Conservation (phyloP, 2,888 invertebrate species). For the Agrenia bidenticulata region DNA sequence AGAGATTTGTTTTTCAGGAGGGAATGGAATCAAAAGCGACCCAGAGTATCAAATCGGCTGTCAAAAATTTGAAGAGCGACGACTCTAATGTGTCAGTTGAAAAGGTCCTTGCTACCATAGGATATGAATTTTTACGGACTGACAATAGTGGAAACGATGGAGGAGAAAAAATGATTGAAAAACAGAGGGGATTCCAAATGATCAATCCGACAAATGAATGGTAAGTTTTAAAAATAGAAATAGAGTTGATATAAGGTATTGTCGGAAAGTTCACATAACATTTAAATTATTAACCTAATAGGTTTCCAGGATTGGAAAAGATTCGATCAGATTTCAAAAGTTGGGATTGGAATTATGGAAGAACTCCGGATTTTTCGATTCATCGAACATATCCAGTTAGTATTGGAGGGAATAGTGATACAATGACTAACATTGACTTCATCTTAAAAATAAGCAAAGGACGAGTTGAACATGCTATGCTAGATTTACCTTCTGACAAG, state of each 20-base stretch:
- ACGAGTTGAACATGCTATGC: conserved; percentile 27
- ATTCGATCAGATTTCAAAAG: conserved; percentile 69
- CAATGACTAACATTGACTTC: conserved; percentile 32
- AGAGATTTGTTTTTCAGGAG: too few relatives aligned
- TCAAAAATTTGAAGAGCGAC: conserved; percentile 78
- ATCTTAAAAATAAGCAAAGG: conserved; percentile 35
- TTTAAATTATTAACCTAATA: conserved; percentile 3
- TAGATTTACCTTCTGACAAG: conserved; percentile 36
- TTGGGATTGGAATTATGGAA: conserved; percentile 88
- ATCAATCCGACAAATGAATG: conserved; percentile 83
- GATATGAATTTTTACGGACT: conserved; percentile 79
- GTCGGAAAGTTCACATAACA: conserved; percentile 27
- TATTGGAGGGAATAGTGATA: conserved; percentile 19
- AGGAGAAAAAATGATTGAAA: conserved; percentile 60
- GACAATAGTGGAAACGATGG: conserved; percentile 70
- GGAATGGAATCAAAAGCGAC: conserved; percentile 85
- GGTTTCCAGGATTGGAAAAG: conserved; percentile 66
- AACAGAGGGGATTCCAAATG: conserved; percentile 80
- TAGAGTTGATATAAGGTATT: conserved; percentile 11
- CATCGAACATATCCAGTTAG: conserved; percentile 63
- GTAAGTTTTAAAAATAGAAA: conserved; percentile 69
- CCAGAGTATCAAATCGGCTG: conserved; percentile 74
- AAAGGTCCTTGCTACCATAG: conserved; percentile 74
- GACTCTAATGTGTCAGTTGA: conserved; percentile 71
- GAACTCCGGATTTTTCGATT: conserved; percentile 80